These are phyloP conservation scores for Leptinotarsa defecta DNA, from an alignment of 1,140 invertebrate genomes.

Conservation along the genomic window DNA sequence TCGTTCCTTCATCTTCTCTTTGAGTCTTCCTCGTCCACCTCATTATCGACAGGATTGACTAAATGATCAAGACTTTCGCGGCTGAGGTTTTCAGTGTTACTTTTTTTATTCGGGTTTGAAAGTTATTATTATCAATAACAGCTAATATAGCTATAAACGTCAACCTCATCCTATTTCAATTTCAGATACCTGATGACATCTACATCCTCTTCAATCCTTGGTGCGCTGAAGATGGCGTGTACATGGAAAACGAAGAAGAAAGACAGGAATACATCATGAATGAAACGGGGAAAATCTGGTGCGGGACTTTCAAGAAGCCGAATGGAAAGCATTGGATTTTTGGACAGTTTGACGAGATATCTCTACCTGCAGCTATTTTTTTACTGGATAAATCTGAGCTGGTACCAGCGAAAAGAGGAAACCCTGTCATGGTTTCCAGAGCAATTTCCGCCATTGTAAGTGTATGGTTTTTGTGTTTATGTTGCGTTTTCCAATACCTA, in stretches of 20 bases:
- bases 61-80: no score
- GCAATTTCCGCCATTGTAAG: constrained; percentile 73
- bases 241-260: constrained; percentile 67
- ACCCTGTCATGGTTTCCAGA: constrained; percentile 70
- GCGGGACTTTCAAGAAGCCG: constrained; percentile 68
- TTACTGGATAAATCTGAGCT: constrained; percentile 66
- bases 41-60: no score
- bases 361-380: constrained; percentile 68
- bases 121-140: no score
- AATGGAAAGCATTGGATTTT: constrained; percentile 75
- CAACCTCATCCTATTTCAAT: background rate
- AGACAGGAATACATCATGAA: constrained; percentile 74
- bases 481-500: no score
- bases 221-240: constrained; percentile 71
- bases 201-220: constrained; percentile 85
- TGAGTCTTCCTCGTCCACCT: no score
- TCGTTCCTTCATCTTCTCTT: no score
- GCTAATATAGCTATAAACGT: background rate
- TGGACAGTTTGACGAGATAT: constrained; percentile 74
- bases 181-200: constrained; percentile 60
- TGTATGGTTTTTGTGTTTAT: constrained; percentile 11
- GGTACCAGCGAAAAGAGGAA: constrained; percentile 67
- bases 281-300: constrained; percentile 78
- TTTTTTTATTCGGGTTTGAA: no score
- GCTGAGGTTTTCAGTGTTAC: no score